phyloP scores from a whole-genome alignment of 2,797 vertebrate genomes.

The Tragopan temminckii region DNA sequence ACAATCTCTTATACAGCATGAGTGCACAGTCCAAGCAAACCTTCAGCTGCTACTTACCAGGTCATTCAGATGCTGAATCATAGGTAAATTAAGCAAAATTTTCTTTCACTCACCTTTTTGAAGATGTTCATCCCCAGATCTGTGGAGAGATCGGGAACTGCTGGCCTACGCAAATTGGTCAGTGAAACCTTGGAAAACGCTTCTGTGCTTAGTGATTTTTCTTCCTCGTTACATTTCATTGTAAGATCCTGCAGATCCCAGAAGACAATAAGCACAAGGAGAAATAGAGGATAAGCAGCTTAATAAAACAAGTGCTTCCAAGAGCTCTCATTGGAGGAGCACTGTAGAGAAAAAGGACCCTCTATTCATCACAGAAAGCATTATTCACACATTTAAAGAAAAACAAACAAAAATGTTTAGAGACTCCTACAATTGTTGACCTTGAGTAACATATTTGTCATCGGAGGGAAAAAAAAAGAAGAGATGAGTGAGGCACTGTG shows the following conservation, averaged over 20 bases:
- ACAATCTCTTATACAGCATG: not conserved
- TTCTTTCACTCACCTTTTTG: slow-evolving; percentile 89
- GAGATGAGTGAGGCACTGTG: rapidly evolving
- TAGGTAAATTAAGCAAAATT: not conserved
- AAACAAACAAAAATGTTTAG: not conserved
- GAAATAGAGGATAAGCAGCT: not conserved
- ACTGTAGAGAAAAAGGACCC: not conserved
- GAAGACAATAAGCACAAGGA: slow-evolving; percentile 4
- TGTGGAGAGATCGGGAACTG: slow-evolving; percentile 95
- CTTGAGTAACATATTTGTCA: not conserved
- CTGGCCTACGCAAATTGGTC: slow-evolving; percentile 93
- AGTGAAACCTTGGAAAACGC: slow-evolving; percentile 94
- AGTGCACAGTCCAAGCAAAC: not conserved
- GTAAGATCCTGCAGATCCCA: slow-evolving; percentile 90
- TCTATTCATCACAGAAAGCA: not conserved
- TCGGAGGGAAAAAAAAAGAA: not conserved
- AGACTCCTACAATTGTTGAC: not conserved
- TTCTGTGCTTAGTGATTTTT: slow-evolving; percentile 92
- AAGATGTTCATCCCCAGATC: slow-evolving; percentile 98
- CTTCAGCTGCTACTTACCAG: not conserved
- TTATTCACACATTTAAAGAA: not conserved
- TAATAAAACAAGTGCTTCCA: not conserved
- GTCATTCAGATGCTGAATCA: not conserved
- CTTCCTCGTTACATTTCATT: slow-evolving; percentile 95
- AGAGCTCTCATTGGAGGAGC: not conserved